Conservation (phyloP, 2,888 invertebrate species). For the Agriopis leucophaearia region DNA sequence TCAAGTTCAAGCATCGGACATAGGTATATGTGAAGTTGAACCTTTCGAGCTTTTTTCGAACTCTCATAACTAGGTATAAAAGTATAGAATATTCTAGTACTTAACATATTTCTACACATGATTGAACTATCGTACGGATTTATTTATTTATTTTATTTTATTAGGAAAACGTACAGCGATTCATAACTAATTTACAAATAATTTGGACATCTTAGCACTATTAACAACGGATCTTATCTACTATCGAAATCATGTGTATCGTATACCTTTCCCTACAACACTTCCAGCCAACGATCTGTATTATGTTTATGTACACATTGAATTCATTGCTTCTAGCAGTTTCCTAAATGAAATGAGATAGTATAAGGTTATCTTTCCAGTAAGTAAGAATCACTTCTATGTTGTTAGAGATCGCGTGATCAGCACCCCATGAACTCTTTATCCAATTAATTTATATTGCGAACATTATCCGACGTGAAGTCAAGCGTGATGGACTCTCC, state of each 20-base stretch:
- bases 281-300: neutral
- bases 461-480: constrained; percentile 35
- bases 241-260: neutral
- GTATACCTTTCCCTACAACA: neutral
- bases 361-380: neutral
- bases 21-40: no score
- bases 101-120: neutral
- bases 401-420: constrained; percentile 35
- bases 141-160: no score
- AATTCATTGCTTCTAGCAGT: no score
- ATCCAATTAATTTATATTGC: constrained; percentile 39
- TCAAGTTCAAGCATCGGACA: no score
- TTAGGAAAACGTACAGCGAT: no score
- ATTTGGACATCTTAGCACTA: no score
- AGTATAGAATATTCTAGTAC: neutral
- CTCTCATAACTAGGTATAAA: no score
- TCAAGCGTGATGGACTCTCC: constrained; percentile 45
- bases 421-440: constrained; percentile 31
- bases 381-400: constrained; percentile 11
- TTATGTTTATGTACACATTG: no score
- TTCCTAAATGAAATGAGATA: neutral
- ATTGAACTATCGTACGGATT: neutral
- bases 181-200: no score
- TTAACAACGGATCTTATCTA: no score
- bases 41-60: no score